Conservation (phyloP, 1,140 invertebrate species). For the Drosophila auraria region DNA sequence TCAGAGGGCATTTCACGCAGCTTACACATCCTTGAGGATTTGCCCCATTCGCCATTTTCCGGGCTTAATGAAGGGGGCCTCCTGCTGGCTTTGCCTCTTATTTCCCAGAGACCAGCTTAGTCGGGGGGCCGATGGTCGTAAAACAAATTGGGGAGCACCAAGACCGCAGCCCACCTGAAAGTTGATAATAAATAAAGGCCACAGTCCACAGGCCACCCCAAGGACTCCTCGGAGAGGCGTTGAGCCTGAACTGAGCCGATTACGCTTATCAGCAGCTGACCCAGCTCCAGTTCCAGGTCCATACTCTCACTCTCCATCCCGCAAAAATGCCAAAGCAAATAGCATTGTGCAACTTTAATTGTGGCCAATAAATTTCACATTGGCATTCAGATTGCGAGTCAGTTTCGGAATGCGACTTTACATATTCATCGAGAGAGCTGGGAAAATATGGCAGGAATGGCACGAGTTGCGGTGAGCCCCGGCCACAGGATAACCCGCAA, state of each 20-base stretch:
- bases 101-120: constrained; percentile 30
- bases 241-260: constrained; percentile 69
- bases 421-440: constrained; percentile 46
- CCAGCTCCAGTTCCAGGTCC: background rate
- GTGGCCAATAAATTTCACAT: constrained; percentile 69
- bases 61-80: constrained; percentile 41
- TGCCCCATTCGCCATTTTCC: constrained; percentile 10
- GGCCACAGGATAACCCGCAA: constrained; percentile 19
- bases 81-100: background rate
- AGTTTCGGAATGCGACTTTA: constrained; percentile 15
- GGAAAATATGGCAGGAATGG: constrained; percentile 25
- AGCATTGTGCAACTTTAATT: constrained; percentile 71
- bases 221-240: constrained; percentile 46
- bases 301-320: background rate
- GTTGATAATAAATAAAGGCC: constrained; percentile 62
- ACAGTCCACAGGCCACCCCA: constrained; percentile 34
- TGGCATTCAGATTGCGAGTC: constrained; percentile 1
- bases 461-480: constrained; percentile 36
- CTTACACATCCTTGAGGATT: constrained; percentile 47
- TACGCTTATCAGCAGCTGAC: constrained; percentile 66
- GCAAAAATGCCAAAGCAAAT: constrained; percentile 32
- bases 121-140: constrained; percentile 37
- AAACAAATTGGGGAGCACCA: constrained; percentile 52
- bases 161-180: constrained; percentile 30
- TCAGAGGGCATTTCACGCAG: constrained; percentile 63